A percentile compares a stretch with the other conserved stretches of the same genome.
Evolutionary conservation across 2,797 vertebrate genomes (phyloP).

Genomic region (Pipistrellus pygmaeus): DNA sequence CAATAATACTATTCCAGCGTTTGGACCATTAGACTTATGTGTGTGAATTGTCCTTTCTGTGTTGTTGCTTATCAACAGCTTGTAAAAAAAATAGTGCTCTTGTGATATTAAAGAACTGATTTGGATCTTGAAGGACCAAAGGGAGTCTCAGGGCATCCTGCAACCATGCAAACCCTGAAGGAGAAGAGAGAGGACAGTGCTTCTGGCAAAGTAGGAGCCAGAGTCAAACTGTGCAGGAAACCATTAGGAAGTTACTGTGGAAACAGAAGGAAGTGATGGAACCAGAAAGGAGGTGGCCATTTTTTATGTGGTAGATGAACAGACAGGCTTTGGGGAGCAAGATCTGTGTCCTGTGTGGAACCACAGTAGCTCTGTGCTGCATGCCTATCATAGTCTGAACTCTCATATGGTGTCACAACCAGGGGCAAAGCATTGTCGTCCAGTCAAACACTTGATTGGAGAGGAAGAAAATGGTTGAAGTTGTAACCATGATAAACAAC

Average conservation of each 20-base stretch:
- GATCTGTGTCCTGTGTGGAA: not conserved
- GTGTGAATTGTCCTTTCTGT: not conserved
- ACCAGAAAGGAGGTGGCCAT: too few relatives aligned
- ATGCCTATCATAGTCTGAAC: rapidly evolving
- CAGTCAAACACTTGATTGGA: not conserved
- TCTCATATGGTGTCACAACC: rapidly evolving
- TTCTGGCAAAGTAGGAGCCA: not conserved
- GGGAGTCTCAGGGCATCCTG: not conserved
- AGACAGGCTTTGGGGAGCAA: rapidly evolving
- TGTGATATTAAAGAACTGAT: not conserved
- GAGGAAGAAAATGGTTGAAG: too few relatives aligned
- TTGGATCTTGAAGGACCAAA: not conserved
- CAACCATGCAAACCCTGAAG: rapidly evolving
- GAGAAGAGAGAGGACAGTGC: not conserved
- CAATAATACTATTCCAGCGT: too few relatives aligned
- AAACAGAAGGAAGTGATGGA: not conserved
- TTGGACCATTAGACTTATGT: rapidly evolving
- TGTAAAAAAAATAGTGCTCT: not conserved
- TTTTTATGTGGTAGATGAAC: not conserved
- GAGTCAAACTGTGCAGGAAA: not conserved
- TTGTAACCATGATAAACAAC: not conserved
- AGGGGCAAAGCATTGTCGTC: not conserved
- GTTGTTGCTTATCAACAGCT: not conserved
- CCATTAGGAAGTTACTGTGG: rapidly evolving
- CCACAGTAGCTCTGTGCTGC: rapidly evolving